Evolutionary conservation across 2,797 vertebrate genomes (phyloP).

Genomic region (Sternarchorhynchus goeldii): DNA sequence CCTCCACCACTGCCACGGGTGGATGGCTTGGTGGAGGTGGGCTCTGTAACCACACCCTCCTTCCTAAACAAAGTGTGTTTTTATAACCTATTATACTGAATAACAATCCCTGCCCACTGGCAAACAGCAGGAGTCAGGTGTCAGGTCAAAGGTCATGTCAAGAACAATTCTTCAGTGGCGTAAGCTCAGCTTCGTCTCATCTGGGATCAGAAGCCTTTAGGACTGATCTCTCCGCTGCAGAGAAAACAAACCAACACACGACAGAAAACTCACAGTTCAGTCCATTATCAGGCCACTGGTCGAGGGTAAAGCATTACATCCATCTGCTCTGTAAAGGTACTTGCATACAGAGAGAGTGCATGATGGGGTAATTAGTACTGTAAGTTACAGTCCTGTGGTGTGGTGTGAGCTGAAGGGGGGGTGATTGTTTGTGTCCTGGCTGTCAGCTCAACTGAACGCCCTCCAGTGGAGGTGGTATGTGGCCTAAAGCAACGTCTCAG

Average conservation of each 20-base stretch:
- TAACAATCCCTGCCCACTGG: slow-evolving; percentile 43
- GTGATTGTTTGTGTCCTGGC: slow-evolving; percentile 30
- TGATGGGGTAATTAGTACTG: slow-evolving; percentile 37
- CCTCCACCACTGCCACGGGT: slow-evolving; percentile 15
- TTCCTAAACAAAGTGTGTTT: neutral
- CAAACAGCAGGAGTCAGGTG: slow-evolving; percentile 47
- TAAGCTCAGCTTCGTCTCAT: slow-evolving; percentile 35
- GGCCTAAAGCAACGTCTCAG: slow-evolving; percentile 55
- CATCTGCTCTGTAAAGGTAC: slow-evolving; percentile 1
- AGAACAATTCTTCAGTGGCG: slow-evolving; percentile 28
- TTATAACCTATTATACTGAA: slow-evolving; percentile 30
- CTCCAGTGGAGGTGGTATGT: slow-evolving; percentile 45
- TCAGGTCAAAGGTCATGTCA: slow-evolving; percentile 44
- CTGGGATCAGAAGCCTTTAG: slow-evolving; percentile 29
- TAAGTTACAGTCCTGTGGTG: slow-evolving; percentile 26
- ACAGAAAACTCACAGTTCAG: slow-evolving; percentile 6
- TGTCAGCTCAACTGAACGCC: slow-evolving; percentile 47
- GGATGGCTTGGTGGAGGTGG: neutral
- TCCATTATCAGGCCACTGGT: neutral
- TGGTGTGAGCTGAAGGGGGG: slow-evolving; percentile 16
- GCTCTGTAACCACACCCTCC: slow-evolving; percentile 20
- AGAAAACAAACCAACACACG: slow-evolving; percentile 25
- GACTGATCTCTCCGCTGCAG: slow-evolving; percentile 17
- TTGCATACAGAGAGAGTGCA: neutral
- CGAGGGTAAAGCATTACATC: slow-evolving; percentile 26